Conservation (phyloP, 2,888 invertebrate species). For the Lomographa bimaculata region DNA sequence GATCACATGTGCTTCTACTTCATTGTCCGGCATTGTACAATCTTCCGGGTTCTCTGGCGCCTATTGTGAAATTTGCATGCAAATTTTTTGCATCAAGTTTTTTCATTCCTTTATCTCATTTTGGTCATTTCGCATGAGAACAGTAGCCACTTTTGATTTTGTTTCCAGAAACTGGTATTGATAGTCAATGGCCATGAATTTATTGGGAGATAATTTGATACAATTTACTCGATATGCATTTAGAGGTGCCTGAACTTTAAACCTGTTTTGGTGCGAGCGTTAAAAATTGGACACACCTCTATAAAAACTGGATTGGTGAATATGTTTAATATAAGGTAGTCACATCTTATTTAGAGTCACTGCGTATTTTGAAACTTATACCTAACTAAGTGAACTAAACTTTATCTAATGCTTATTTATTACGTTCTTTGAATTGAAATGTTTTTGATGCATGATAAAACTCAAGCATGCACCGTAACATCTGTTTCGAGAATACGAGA, state of each 20-base stretch:
- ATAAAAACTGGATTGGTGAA: background rate
- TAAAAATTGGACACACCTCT: background rate
- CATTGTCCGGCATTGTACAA: slow-evolving; percentile 70
- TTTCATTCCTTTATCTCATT: slow-evolving; percentile 48
- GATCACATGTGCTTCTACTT: slow-evolving; percentile 75
- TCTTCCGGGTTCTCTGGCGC: slow-evolving; percentile 69
- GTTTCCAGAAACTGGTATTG: slow-evolving; percentile 1
- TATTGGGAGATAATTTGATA: slow-evolving; percentile 2
- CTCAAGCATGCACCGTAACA: slow-evolving; percentile 1
- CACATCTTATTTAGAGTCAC: too few relatives aligned
- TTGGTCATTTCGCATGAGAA: slow-evolving; percentile 28
- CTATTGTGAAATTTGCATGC: slow-evolving; percentile 66
- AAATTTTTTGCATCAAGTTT: slow-evolving; percentile 63
- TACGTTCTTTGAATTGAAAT: too few relatives aligned
- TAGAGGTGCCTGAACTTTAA: slow-evolving; percentile 3
- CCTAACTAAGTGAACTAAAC: too few relatives aligned
- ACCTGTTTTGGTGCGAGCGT: background rate
- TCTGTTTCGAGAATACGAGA: slow-evolving; percentile 35
- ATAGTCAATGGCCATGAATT: background rate
- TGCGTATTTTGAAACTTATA: too few relatives aligned
- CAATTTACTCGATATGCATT: slow-evolving; percentile 1
- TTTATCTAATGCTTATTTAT: too few relatives aligned
- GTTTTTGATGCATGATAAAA: too few relatives aligned
- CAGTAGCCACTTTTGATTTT: slow-evolving; percentile 16
- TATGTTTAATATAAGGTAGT: background rate